Percentiles rank a stretch among this genome's conserved stretches.
phyloP scores from a whole-genome alignment of 2,888 invertebrate genomes.

The Agrochola litura region DNA sequence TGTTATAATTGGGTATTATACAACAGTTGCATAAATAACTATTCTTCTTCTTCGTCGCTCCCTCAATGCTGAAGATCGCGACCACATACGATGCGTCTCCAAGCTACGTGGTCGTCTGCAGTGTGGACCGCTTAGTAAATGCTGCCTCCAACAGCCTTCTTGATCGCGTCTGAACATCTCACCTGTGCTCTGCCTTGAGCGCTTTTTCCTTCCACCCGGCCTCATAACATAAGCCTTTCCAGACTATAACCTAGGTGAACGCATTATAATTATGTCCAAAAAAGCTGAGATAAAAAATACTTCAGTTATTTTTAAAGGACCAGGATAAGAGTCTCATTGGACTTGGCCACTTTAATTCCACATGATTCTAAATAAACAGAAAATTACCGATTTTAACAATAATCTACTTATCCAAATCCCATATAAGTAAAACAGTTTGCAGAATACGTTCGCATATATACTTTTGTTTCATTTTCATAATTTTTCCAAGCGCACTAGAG shows the following conservation, averaged over 20 bases:
- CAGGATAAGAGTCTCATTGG: neutral
- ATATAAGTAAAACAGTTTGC: constrained; percentile 10
- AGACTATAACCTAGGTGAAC: no score
- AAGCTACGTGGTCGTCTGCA: neutral
- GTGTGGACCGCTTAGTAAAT: neutral
- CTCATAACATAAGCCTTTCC: no score
- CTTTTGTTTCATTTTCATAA: constrained; percentile 41
- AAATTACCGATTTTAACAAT: neutral
- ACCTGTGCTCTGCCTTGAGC: no score
- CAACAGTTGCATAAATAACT: no score
- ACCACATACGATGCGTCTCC: neutral
- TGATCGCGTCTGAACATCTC: no score
- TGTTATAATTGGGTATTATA: no score
- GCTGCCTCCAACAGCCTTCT: neutral
- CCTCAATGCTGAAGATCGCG: no score
- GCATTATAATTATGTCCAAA: no score
- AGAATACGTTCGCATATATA: neutral
- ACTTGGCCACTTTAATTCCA: neutral
- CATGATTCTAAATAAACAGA: neutral
- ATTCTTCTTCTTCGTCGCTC: no score
- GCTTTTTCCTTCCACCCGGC: no score
- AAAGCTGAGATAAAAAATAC: no score
- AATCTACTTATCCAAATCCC: neutral
- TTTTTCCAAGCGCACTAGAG: constrained; percentile 27
- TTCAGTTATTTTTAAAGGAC: no score